Percentiles rank a stretch among this genome's conserved stretches.
Conservation (phyloP, 2,888 invertebrate genomes). For the Eulithis testata region DNA sequence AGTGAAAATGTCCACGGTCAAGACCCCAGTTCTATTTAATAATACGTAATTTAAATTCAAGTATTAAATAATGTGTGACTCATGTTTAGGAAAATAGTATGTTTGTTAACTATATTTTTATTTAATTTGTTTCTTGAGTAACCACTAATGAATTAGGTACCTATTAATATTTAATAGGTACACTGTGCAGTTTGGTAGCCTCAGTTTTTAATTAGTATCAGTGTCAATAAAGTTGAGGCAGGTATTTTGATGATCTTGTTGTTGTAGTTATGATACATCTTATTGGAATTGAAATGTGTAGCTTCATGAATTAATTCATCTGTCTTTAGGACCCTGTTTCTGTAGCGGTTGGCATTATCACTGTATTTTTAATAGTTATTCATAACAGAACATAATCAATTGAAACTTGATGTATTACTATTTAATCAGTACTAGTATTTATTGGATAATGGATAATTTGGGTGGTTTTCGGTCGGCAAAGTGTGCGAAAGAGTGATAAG, state of each 20-base stretch:
- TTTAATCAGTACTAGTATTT: conserved; percentile 2
- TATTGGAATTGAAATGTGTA: background rate
- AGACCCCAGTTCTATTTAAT: background rate
- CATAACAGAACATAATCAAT: background rate
- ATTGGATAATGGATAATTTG: background rate
- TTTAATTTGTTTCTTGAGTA: too few species aligned
- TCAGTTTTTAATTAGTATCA: too few species aligned
- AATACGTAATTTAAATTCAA: background rate
- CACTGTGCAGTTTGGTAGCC: too few species aligned
- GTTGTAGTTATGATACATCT: background rate
- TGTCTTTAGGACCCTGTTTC: background rate
- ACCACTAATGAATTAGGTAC: too few species aligned
- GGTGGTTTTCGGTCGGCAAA: background rate
- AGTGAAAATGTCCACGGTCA: background rate
- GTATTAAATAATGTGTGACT: too few species aligned
- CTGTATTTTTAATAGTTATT: background rate
- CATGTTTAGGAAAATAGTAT: too few species aligned
- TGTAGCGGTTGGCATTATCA: background rate
- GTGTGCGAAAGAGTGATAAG: background rate
- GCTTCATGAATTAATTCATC: background rate
- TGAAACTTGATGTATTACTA: background rate
- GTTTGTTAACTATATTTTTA: too few species aligned
- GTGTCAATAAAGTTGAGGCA: conserved; percentile 8
- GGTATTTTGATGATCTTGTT: conserved; percentile 4
- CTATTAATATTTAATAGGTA: too few species aligned